Evolutionary conservation across 1,140 invertebrate species (phyloP), one percentile per base, ranked within the genome.

Genomic region (Drosophila sulfurigaster): DNA sequence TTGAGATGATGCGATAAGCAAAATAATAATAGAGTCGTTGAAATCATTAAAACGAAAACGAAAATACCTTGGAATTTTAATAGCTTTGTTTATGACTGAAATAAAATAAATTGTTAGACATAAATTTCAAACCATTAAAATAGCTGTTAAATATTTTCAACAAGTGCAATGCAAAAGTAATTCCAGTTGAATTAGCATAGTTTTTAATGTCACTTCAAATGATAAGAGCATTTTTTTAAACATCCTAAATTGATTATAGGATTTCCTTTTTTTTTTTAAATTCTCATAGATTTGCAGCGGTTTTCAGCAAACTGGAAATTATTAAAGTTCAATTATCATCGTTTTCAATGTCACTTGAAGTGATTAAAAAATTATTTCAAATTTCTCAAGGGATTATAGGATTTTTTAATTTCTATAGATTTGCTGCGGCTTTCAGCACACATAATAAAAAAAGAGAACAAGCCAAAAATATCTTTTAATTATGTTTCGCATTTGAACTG

Each of bases 381-480:
- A 49, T 62, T 69, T 69, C n/a, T 41, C 65, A 56, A 41, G 16
- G 48, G 65, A 60, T 54, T 67, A 41, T 49, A 15, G 46, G 3
- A 32, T 45, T 52, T 16, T 20, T 13, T 52, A 71, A 11, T 16
- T 10, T 4, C 65, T 79, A 70, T 66, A 59, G 71, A 82, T 86
- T 88, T 62, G 65, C 46, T 67, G 57, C 78, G 79, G 64, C 68
- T 86, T 86, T 88, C 83, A 88, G 45, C 81, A 78, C 59, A 25
- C 16, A 25, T 15, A 62, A 32, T 73, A 25, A 16, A 38, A 20
- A 46, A 38, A 70, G 56, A 46, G 51, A 58, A 60, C 49, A 52
- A 54, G 52, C 54, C 32, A 51, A 38, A 83, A 86, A 68, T 88
- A 86, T 86, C 76, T 76, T 88, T 88, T 86, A 88, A 86, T 86